A percentile compares a stretch with the other conserved stretches of the same genome.
phyloP scores from a whole-genome alignment of 1,140 invertebrate species.

The Pygmarrhopalites habei region DNA sequence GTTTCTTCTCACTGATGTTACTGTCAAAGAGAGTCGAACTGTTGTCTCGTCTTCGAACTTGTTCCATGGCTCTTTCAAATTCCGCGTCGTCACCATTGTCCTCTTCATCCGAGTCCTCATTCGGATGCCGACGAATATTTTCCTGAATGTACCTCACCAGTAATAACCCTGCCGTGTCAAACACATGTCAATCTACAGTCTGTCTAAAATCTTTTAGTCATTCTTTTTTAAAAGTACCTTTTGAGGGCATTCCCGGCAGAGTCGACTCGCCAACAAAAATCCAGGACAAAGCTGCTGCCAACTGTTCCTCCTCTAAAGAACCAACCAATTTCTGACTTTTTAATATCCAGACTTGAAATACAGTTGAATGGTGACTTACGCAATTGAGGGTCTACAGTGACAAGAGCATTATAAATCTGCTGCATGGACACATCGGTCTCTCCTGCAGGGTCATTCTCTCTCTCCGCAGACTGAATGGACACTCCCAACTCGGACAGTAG shows the following conservation, averaged over 20 bases:
- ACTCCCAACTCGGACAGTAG: conserved; percentile 15
- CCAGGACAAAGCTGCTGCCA: conserved; percentile 18
- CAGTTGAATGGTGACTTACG: conserved; percentile 17
- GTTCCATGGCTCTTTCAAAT: conserved; percentile 3
- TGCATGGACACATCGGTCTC: conserved; percentile 19
- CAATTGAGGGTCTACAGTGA: conserved; percentile 4
- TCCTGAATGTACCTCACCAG: conserved; percentile 8
- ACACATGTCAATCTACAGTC: neutral
- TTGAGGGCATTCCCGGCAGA: conserved; percentile 5
- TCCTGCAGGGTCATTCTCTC: conserved; percentile 23
- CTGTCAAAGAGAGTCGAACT: neutral
- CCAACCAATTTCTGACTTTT: too few relatives aligned
- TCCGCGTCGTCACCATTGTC: conserved; percentile 3
- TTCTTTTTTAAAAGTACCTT: too few relatives aligned
- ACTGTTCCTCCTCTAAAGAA: conserved; percentile 23
- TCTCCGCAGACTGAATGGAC: conserved; percentile 6
- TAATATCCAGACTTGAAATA: too few relatives aligned
- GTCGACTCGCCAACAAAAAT: conserved; percentile 18
- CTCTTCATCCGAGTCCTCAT: conserved; percentile 2
- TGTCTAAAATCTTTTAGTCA: too few relatives aligned
- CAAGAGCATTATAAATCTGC: conserved; percentile 16
- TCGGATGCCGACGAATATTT: neutral
- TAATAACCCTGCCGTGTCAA: neutral
- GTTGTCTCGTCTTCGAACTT: neutral
- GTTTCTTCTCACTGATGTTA: neutral